Percentiles rank a stretch among this genome's conserved stretches.
Evolutionary conservation across 2,888 invertebrate genomes (phyloP).

Genomic region (Epistrophe grossulariae): DNA sequence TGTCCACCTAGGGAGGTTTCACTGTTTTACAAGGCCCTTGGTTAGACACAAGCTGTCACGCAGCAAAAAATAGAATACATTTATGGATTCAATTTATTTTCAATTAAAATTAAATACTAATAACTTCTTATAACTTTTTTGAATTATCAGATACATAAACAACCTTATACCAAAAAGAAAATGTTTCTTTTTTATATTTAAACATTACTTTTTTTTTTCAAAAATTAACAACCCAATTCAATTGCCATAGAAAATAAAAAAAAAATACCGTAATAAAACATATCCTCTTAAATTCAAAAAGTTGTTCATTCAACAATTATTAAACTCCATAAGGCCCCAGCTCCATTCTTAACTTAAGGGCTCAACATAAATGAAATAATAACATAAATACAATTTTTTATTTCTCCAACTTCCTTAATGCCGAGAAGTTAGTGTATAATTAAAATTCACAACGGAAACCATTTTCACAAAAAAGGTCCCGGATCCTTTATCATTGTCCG

Average conservation of each 20-base stretch:
- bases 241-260: background rate
- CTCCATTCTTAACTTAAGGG: too few relatives aligned
- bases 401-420: slow-evolving; percentile 30
- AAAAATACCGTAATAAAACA: slow-evolving; percentile 25
- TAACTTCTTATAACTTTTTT: background rate
- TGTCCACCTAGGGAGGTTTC: too few relatives aligned
- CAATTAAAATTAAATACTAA: background rate
- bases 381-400: slow-evolving; percentile 30
- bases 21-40: too few relatives aligned
- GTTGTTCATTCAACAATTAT: slow-evolving; percentile 19
- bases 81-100: background rate
- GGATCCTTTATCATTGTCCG: slow-evolving; percentile 63
- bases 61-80: background rate
- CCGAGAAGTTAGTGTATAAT: slow-evolving; percentile 68
- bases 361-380: slow-evolving; percentile 23
- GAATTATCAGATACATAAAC: background rate
- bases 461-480: slow-evolving; percentile 44
- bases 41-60: too few relatives aligned
- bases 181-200: background rate
- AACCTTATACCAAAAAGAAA: background rate
- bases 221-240: slow-evolving; percentile 13
- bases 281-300: slow-evolving; percentile 10
- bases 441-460: slow-evolving; percentile 69
- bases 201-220: background rate
- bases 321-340: background rate